phyloP scores from a whole-genome alignment of 2,888 invertebrate species.

The Himalopsyche japonica region DNA sequence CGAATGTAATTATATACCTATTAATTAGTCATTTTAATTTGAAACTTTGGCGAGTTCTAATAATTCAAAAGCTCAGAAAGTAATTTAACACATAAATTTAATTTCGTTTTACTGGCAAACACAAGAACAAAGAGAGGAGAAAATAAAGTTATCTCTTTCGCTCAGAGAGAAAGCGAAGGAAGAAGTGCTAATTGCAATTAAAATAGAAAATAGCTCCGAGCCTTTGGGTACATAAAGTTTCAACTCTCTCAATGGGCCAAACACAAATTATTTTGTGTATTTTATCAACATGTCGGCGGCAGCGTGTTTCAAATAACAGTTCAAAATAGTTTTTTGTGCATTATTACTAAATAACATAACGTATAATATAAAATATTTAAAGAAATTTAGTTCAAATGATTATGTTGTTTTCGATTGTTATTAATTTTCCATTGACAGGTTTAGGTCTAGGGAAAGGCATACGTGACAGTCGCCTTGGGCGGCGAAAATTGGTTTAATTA shows the following conservation, averaged over 20 bases:
- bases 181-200: conserved; percentile 40
- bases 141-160: conserved; percentile 4
- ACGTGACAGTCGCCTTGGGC: too few relatives aligned
- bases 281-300: not conserved
- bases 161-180: conserved; percentile 28
- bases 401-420: too few relatives aligned
- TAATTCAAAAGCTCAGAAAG: conserved; percentile 41
- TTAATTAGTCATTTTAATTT: conserved; percentile 40
- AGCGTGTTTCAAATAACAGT: not conserved
- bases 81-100: conserved; percentile 41
- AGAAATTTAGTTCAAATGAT: too few relatives aligned
- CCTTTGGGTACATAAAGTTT: conserved; percentile 28
- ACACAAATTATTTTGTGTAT: conserved; percentile 27
- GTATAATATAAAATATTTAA: too few relatives aligned
- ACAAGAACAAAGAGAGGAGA: conserved; percentile 42
- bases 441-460: too few relatives aligned
- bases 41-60: conserved; percentile 38
- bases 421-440: too few relatives aligned
- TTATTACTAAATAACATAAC: too few relatives aligned
- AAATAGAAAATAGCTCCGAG: conserved; percentile 39
- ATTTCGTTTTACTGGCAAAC: conserved; percentile 37
- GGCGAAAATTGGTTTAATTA: too few relatives aligned
- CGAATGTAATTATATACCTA: conserved; percentile 16
- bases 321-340: not conserved
- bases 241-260: conserved; percentile 20